Conservation (phyloP, 2,797 vertebrate genomes). For the Micrastur ruficollis region DNA sequence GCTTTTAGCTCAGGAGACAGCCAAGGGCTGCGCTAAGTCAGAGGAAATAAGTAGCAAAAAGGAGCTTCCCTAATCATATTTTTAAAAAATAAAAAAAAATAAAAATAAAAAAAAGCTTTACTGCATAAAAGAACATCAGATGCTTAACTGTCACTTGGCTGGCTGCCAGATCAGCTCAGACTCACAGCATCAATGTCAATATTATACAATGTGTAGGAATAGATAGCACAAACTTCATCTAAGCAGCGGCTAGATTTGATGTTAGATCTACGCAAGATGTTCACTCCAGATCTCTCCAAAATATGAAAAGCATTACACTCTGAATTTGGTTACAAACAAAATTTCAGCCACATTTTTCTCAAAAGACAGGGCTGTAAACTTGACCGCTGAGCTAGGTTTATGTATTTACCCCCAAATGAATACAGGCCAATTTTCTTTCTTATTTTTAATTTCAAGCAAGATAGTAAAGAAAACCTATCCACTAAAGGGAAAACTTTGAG, state of each 20-base stretch:
- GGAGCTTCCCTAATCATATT: constrained; percentile 41
- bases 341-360: neutral
- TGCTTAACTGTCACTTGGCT: constrained; percentile 29
- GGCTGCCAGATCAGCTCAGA: constrained; percentile 6
- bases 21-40: constrained; percentile 46
- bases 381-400: neutral
- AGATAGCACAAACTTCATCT: neutral
- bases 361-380: neutral
- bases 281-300: neutral
- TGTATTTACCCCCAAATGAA: neutral
- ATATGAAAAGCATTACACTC: neutral
- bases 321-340: neutral
- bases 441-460: neutral
- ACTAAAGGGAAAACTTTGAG: neutral
- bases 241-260: neutral
- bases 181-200: neutral
- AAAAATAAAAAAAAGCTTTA: neutral
- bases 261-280: neutral
- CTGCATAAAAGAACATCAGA: constrained; percentile 32
- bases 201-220: neutral
- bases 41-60: constrained; percentile 58
- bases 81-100: neutral
- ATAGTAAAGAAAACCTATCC: neutral
- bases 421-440: neutral
- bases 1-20: constrained; percentile 57